These are phyloP conservation scores for Grus americana DNA, from an alignment of 2,113 vertebrate species.

Conservation along the genomic window DNA sequence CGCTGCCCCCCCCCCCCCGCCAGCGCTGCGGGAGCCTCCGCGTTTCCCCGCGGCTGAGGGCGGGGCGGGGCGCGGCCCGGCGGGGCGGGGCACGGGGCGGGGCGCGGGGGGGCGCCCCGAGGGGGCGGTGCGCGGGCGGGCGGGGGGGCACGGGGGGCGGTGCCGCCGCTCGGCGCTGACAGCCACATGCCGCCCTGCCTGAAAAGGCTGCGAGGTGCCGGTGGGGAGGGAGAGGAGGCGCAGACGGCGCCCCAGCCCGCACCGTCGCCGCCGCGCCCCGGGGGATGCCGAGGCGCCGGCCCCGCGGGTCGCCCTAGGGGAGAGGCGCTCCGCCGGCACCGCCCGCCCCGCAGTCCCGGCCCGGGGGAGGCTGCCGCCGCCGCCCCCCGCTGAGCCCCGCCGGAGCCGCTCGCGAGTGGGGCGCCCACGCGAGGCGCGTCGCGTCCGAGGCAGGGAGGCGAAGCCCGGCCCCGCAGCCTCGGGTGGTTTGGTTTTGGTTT, in stretches of 20 bases:
- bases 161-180: constrained; percentile 77
- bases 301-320: constrained; percentile 1
- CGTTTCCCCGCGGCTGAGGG: neutral
- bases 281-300: constrained; percentile 3
- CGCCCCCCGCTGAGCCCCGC: neutral
- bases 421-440: constrained; percentile 13
- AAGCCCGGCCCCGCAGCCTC: neutral
- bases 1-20: neutral
- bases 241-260: neutral
- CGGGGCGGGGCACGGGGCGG: neutral
- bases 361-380: neutral
- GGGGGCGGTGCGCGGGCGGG: constrained; percentile 12
- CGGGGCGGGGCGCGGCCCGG: neutral
- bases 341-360: neutral
- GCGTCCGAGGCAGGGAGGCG: neutral
- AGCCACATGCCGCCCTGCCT: constrained; percentile 78
- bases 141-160: constrained; percentile 65
- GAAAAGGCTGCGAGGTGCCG: constrained; percentile 75
- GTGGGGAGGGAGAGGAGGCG: constrained; percentile 56
- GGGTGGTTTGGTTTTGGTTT: neutral
- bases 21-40: neutral
- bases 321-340: neutral
- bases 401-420: neutral
- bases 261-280: neutral
- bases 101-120: constrained; percentile 41